These are phyloP conservation scores for Sphenodon punctatus DNA, from an alignment of 2,797 vertebrate genomes.

Conservation along the genomic window DNA sequence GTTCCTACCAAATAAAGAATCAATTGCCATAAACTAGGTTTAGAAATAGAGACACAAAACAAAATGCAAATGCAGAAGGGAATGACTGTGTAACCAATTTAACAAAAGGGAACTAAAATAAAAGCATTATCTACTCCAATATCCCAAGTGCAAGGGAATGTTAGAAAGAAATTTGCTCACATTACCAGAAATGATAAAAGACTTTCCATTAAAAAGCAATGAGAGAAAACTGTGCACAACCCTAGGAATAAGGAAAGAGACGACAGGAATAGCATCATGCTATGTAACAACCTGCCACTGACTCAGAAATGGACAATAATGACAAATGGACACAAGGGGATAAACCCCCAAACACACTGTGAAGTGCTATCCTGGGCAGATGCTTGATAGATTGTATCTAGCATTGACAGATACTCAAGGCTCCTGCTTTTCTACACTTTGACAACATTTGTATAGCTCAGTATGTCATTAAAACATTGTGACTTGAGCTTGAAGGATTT, in stretches of 20 bases:
- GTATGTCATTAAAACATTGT: slow-evolving; percentile 40
- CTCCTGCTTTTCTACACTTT: slow-evolving; percentile 41
- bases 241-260: slow-evolving; percentile 73
- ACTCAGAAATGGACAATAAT: slow-evolving; percentile 69
- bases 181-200: slow-evolving; percentile 69
- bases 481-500: slow-evolving; percentile 27
- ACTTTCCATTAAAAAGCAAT: slow-evolving; percentile 71
- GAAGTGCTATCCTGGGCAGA: slow-evolving; percentile 58
- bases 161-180: slow-evolving; percentile 56
- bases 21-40: not conserved
- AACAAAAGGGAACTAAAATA: slow-evolving; percentile 13
- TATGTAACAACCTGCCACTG: slow-evolving; percentile 69
- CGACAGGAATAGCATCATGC: slow-evolving; percentile 65
- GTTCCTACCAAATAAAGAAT: not conserved
- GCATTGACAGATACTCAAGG: slow-evolving; percentile 49
- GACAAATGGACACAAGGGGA: slow-evolving; percentile 71
- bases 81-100: not conserved
- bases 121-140: slow-evolving; percentile 26
- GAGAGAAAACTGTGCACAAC: slow-evolving; percentile 67
- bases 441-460: slow-evolving; percentile 6
- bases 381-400: not conserved
- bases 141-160: slow-evolving; percentile 26
- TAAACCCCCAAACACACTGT: slow-evolving; percentile 63
- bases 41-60: not conserved
- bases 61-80: not conserved